These are phyloP conservation scores for Coronaproctus castanopsis DNA, from an alignment of 2,888 invertebrate species.

Conservation along the genomic window DNA sequence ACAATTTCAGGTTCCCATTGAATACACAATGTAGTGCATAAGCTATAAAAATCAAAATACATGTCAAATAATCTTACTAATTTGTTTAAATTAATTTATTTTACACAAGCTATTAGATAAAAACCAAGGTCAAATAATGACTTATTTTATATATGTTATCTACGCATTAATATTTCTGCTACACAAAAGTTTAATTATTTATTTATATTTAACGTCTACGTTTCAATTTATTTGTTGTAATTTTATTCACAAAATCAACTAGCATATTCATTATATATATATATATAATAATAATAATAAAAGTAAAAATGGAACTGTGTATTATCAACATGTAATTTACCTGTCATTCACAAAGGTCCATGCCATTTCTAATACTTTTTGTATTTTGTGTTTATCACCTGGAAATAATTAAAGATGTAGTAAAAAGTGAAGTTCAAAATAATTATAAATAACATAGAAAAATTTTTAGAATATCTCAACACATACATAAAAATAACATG, in stretches of 20 bases:
- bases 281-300: too few relatives aligned
- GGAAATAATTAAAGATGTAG: constrained; percentile 9
- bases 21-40: constrained; percentile 86
- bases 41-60: constrained; percentile 31
- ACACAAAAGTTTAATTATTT: too few relatives aligned
- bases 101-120: not conserved
- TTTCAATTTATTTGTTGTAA: too few relatives aligned
- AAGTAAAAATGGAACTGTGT: too few relatives aligned
- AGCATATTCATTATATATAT: too few relatives aligned
- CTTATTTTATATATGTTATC: too few relatives aligned
- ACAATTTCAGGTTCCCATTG: constrained; percentile 99
- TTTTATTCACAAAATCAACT: too few relatives aligned
- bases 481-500: not conserved
- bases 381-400: constrained; percentile 76
- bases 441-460: not conserved
- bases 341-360: constrained; percentile 99
- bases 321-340: too few relatives aligned
- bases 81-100: not conserved
- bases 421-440: not conserved
- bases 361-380: constrained; percentile 97
- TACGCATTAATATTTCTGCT: too few relatives aligned
- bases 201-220: too few relatives aligned
- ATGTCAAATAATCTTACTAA: not conserved
- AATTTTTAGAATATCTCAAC: not conserved
- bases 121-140: not conserved